Conservation (phyloP, 2,113 vertebrate species). For the Scomber colias region DNA sequence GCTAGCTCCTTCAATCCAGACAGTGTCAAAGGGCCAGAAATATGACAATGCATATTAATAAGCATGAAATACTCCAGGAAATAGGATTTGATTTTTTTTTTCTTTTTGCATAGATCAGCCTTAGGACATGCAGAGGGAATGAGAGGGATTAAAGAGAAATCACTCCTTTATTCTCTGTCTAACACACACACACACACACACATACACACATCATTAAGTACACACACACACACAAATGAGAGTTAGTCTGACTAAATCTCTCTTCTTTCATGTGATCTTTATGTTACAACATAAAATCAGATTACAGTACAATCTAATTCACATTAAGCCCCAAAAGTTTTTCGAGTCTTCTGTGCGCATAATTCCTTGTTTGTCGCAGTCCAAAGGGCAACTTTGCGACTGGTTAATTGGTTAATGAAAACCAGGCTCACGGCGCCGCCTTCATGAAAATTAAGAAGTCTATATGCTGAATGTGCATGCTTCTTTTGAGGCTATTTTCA, state of each 20-base stretch:
- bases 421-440: conserved; percentile 14
- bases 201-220: not conserved
- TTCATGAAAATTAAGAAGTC: not conserved
- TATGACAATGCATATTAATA: conserved; percentile 41
- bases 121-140: conserved; percentile 18
- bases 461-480: not conserved
- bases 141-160: conserved; percentile 16
- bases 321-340: conserved; percentile 4
- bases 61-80: conserved; percentile 24
- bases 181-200: not conserved
- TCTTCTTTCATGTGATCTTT: not conserved
- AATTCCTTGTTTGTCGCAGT: not conserved
- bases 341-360: not conserved
- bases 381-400: conserved; percentile 22
- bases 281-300: not conserved
- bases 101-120: not conserved
- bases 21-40: conserved; percentile 34
- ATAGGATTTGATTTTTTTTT: not conserved
- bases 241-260: conserved; percentile 10
- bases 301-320: no score
- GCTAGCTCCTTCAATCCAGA: conserved; percentile 33
- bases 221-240: conserved; percentile 7
- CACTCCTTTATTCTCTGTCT: not conserved
- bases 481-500: not conserved
- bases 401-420: conserved; percentile 42